A percentile compares a stretch with the other conserved stretches of the same genome.
phyloP scores from a whole-genome alignment of 1,140 invertebrate species.

The Chironomus tepperi region DNA sequence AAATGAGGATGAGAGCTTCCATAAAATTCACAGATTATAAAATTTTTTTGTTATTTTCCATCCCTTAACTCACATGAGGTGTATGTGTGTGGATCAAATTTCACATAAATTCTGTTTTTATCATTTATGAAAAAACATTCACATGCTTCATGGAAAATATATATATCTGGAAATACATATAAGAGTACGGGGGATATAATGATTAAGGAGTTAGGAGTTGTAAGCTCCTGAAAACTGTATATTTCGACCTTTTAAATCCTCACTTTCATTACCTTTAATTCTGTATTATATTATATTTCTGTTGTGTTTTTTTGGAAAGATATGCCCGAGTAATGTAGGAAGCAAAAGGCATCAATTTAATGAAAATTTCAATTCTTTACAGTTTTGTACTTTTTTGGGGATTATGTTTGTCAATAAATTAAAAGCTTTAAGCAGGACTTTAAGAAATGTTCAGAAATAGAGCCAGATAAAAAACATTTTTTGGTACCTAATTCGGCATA shows the following conservation, averaged over 20 bases:
- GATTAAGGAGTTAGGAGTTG: not conserved
- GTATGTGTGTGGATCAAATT: not conserved
- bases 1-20: not conserved
- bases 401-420: too few species aligned
- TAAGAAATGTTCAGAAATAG: too few species aligned
- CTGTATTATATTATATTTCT: not conserved
- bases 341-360: too few species aligned
- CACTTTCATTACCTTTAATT: not conserved
- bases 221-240: not conserved
- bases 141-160: not conserved
- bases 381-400: too few species aligned
- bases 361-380: too few species aligned
- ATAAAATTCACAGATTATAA: slow-evolving; percentile 5
- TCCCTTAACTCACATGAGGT: not conserved
- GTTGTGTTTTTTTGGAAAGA: too few species aligned
- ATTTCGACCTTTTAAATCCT: not conserved
- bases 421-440: too few species aligned
- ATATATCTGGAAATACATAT: not conserved
- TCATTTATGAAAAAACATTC: not conserved
- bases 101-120: slow-evolving; percentile 1
- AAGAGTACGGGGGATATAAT: not conserved
- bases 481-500: too few species aligned
- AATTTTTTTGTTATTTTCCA: not conserved
- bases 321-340: too few species aligned
- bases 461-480: too few species aligned